phyloP scores from a whole-genome alignment of 2,113 vertebrate species.

The Hymenochirus boettgeri region DNA sequence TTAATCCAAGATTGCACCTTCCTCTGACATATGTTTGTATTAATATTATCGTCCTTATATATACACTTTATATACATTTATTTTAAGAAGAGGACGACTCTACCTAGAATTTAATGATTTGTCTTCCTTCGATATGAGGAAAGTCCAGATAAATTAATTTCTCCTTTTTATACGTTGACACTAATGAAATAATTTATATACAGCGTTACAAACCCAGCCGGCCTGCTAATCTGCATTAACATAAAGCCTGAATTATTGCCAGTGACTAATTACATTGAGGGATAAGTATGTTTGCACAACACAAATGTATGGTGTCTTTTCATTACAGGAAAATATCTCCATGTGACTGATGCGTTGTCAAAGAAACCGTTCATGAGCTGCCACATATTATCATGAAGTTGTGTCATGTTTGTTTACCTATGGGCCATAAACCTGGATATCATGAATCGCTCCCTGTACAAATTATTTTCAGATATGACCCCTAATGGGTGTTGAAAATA shows the following conservation, averaged over 20 bases:
- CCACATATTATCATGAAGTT: conserved; percentile 4
- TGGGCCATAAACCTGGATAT: conserved; percentile 1
- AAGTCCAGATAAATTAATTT: too few species aligned
- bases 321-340: background rate
- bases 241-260: background rate
- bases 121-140: too few species aligned
- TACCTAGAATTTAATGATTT: too few species aligned
- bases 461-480: conserved; percentile 17
- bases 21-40: too few species aligned
- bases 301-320: conserved; percentile 8
- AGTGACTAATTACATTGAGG: conserved; percentile 7
- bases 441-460: conserved; percentile 17
- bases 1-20: too few species aligned
- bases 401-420: conserved; percentile 18
- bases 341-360: background rate
- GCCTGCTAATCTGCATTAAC: conserved; percentile 3
- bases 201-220: background rate
- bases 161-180: background rate
- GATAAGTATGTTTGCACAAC: background rate
- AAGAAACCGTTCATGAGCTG: conserved; percentile 7
- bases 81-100: too few species aligned
- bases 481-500: conserved; percentile 12
- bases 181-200: background rate
- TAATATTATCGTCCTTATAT: too few species aligned
- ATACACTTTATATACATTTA: too few species aligned